Conservation (phyloP, 1,140 invertebrate genomes). For the Drosophila ohnishii region DNA sequence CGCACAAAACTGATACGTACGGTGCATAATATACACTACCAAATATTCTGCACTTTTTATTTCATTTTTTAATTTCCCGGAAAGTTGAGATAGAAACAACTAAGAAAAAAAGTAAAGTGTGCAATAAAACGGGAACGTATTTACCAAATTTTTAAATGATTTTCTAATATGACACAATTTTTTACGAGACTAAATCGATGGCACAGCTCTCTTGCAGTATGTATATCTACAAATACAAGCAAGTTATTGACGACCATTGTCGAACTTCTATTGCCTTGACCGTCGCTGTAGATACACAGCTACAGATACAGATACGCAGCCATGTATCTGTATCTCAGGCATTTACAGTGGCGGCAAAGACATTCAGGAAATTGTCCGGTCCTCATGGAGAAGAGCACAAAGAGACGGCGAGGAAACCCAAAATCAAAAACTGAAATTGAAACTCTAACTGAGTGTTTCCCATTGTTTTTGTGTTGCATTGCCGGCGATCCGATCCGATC, state of each 20-base stretch:
- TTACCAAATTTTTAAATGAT: neutral
- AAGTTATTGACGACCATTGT: conserved; percentile 4
- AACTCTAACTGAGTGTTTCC: conserved; percentile 29
- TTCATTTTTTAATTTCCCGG: too few species aligned
- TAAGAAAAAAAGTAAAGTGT: neutral
- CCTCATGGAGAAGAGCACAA: conserved; percentile 8
- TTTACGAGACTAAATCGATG: neutral
- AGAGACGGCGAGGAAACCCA: neutral
- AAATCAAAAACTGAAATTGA: conserved; percentile 31
- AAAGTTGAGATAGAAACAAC: neutral
- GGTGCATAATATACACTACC: neutral
- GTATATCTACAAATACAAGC: neutral
- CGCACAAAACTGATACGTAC: conserved; percentile 4
- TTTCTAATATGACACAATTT: neutral
- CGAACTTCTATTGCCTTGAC: conserved; percentile 19
- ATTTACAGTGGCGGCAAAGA: conserved; percentile 40
- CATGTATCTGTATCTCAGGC: conserved; percentile 27
- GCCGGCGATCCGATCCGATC: neutral
- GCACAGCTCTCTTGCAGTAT: neutral
- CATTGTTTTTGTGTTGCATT: conserved; percentile 28
- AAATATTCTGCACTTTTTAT: neutral
- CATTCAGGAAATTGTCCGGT: conserved; percentile 37
- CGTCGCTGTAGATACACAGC: conserved; percentile 7
- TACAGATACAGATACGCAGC: neutral
- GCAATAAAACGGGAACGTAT: neutral